These are phyloP conservation scores for Melanerpes aurifrons DNA, from an alignment of 2,113 vertebrate genomes.

Conservation along the genomic window DNA sequence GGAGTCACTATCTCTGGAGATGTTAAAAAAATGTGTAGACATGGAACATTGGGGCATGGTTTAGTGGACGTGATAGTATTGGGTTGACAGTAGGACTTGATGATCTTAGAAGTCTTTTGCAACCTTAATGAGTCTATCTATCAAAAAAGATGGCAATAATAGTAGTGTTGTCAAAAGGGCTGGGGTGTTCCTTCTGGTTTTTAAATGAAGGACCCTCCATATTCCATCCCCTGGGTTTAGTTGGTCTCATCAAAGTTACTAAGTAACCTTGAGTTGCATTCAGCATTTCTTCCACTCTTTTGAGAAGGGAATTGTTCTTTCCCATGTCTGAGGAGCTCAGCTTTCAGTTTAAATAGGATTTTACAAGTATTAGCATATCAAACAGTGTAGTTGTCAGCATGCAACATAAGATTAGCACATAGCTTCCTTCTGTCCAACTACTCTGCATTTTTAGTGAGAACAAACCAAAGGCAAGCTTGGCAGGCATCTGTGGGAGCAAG, in stretches of 20 bases:
- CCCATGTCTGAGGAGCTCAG: neutral
- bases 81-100: too few relatives aligned
- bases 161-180: neutral
- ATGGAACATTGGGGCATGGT: too few relatives aligned
- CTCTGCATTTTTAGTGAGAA: slow-evolving; percentile 9
- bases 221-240: neutral
- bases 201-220: neutral
- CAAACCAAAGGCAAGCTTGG: neutral
- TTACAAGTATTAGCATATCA: slow-evolving; percentile 49
- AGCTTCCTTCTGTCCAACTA: neutral
- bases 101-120: too few relatives aligned
- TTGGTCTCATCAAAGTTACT: neutral
- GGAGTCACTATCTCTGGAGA: too few relatives aligned
- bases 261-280: slow-evolving; percentile 10
- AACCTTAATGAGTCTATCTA: too few relatives aligned
- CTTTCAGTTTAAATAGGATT: slow-evolving; percentile 45
- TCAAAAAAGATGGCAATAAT: neutral
- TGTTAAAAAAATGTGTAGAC: too few relatives aligned
- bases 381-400: neutral
- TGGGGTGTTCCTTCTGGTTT: neutral
- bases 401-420: neutral
- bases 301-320: slow-evolving; percentile 10
- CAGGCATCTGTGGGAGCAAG: neutral
- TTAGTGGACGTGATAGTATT: too few relatives aligned
- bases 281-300: neutral